Evolutionary conservation across 2,888 invertebrate species (phyloP).

Genomic region (Lysandra bellargus): DNA sequence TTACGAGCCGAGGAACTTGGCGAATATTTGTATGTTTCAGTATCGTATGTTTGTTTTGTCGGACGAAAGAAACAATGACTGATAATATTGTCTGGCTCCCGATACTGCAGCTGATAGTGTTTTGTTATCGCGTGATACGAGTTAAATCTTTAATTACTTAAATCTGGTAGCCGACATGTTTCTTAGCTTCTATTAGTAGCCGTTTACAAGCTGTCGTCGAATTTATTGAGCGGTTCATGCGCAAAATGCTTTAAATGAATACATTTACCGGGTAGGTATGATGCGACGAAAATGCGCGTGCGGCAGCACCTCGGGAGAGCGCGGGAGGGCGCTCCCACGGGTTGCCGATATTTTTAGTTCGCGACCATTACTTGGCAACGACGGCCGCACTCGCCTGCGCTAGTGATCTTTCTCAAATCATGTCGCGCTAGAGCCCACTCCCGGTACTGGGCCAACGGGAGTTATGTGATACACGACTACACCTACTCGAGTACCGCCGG

Average conservation of each 20-base stretch:
- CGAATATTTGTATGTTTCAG: neutral
- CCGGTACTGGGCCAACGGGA: constrained; percentile 50
- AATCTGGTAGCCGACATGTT: neutral
- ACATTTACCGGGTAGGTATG: constrained; percentile 44
- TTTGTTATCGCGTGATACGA: neutral
- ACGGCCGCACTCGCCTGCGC: constrained; percentile 77
- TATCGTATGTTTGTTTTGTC: neutral
- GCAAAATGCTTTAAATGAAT: constrained; percentile 37
- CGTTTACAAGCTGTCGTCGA: neutral
- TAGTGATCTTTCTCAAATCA: constrained; percentile 77
- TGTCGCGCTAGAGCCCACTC: constrained; percentile 72
- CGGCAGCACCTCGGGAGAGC: constrained; percentile 69
- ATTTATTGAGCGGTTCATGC: constrained; percentile 30
- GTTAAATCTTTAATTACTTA: neutral
- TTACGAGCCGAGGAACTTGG: neutral
- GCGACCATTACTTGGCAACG: constrained; percentile 84
- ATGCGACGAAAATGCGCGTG: constrained; percentile 72
- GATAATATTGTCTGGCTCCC: constrained; percentile 18
- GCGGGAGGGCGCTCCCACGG: constrained; percentile 82
- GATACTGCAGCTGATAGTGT: constrained; percentile 9
- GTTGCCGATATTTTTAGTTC: constrained; percentile 84
- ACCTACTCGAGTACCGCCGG: constrained; percentile 43
- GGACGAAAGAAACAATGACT: constrained; percentile 10
- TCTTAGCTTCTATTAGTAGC: constrained; percentile 4
- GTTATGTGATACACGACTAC: constrained; percentile 30